Percentiles rank a stretch among this genome's conserved stretches.
Evolutionary conservation across 2,113 vertebrate genomes (phyloP).

Genomic region (Nothobranchius kuhntae): DNA sequence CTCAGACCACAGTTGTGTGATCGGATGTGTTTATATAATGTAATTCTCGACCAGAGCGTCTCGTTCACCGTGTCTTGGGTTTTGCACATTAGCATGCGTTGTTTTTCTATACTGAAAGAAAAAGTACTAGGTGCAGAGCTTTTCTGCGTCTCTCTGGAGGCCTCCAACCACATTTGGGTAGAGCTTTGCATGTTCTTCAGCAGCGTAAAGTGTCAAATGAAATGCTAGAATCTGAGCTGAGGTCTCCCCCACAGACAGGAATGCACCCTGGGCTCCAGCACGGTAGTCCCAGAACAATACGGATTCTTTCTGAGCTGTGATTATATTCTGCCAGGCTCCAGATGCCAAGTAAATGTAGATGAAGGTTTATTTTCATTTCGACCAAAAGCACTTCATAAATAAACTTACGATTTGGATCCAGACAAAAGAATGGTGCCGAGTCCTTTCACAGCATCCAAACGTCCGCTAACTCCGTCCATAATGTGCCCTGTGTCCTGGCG

Average conservation of each 20-base stretch:
- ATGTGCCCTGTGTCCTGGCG: constrained; percentile 47
- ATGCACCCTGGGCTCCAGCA: constrained; percentile 67
- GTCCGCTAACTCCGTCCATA: constrained; percentile 55
- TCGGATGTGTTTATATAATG: constrained; percentile 63
- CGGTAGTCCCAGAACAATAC: constrained; percentile 72
- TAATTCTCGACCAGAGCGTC: constrained; percentile 49
- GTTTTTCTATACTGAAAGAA: constrained; percentile 40
- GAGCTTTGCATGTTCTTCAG: constrained; percentile 41
- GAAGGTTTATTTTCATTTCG: constrained; percentile 68
- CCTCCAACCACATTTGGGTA: constrained; percentile 61
- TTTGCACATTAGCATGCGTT: constrained; percentile 65
- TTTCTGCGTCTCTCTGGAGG: constrained; percentile 51
- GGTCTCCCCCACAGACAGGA: constrained; percentile 73
- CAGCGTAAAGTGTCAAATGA: constrained; percentile 62
- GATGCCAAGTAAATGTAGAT: constrained; percentile 68
- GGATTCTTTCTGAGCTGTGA: constrained; percentile 62
- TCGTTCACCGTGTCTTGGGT: constrained; percentile 50
- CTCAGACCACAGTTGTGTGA: constrained; percentile 51
- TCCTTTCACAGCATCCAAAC: constrained; percentile 37
- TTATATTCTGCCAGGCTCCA: constrained; percentile 66
- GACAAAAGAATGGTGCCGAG: constrained; percentile 47
- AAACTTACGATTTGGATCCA: constrained; percentile 63
- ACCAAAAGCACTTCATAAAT: constrained; percentile 72
- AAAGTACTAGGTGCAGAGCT: constrained; percentile 36
- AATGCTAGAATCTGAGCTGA: constrained; percentile 72